Evolutionary conservation across 2,113 vertebrate species (phyloP).

Genomic region (Sander lucioperca): DNA sequence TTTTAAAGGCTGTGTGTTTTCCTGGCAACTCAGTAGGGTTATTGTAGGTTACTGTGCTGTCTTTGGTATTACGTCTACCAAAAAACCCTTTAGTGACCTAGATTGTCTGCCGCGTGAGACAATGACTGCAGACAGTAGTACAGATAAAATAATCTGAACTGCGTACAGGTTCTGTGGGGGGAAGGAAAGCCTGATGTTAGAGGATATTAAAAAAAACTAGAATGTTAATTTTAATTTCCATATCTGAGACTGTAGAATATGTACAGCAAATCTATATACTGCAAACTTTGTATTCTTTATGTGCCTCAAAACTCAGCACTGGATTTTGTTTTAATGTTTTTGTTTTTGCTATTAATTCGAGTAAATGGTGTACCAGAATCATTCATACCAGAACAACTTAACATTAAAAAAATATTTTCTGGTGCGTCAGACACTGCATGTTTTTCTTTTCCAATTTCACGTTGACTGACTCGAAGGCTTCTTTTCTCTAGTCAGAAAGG

Average conservation of each 20-base stretch:
- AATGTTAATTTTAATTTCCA: not conserved
- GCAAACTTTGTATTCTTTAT: not conserved
- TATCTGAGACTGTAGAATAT: not conserved
- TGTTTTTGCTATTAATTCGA: not conserved
- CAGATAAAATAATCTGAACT: constrained; percentile 77
- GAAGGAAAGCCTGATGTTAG: constrained; percentile 16
- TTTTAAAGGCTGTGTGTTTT: constrained; percentile 14
- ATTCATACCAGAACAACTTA: not conserved
- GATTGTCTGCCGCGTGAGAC: constrained; percentile 71
- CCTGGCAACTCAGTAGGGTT: constrained; percentile 21
- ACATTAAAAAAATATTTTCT: not conserved
- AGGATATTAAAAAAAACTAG: not conserved
- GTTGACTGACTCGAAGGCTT: not conserved
- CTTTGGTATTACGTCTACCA: constrained; percentile 49
- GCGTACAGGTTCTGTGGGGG: constrained; percentile 26
- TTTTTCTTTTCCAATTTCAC: not conserved
- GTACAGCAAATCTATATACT: not conserved
- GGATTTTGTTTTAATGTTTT: not conserved
- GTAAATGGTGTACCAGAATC: not conserved
- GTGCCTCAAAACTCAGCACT: not conserved
- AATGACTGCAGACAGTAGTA: constrained; percentile 64
- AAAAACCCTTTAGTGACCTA: constrained; percentile 77
- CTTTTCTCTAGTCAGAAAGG: not conserved
- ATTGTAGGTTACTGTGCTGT: constrained; percentile 81
- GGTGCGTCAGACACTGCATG: not conserved